Base-by-base conservation (phyloP, 2,888 invertebrate species). In the Melipona bicolor region DNA sequence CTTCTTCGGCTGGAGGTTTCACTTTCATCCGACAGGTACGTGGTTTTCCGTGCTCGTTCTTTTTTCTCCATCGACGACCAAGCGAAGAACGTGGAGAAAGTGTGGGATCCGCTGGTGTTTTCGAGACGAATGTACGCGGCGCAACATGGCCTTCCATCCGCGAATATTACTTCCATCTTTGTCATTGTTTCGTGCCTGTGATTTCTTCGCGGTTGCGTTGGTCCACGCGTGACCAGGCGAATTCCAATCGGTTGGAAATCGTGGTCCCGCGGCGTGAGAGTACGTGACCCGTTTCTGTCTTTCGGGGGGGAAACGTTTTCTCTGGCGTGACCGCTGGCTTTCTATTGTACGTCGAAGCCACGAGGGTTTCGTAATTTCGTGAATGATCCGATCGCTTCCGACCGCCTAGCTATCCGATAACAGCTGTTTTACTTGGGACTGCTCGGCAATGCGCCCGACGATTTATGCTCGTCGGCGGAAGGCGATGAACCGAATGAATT, bases 301-400 rank as follows among this genome's bases (percentile, higher is more conserved):
- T 65, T 65, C 21, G 19, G 52, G 15, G 9, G 52, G 43, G 19
- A n/a, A 59, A 52, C 54, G 69, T 71, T 81, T 43, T 24, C 75
- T 65, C 56, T 49, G 50, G 43, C 68, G 71, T 43, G 59, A 81
- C 70, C 59, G 81, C 74, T 76, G 82, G 82, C 83, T 83, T 83
- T 83, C 83, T 83, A 83, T 83, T 81, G 76, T 82, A 69, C 82
- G 72, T 81, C 81, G 43, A 61, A 70, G 74, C 70, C 70, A 69
- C 32, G 76, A 49, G 71, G 76, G 19, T 83, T 83, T 83, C 83
- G 83, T 83, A 83, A 83, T 71, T 75, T 71, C 49, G 50, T 70
- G 74, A 68, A 59, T 49, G 82, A 81, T 76, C 79, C 21, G 81
- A 81, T 76, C 50, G 82, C 67, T 65, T 61, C 82, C 75, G 81